phyloP scores from a whole-genome alignment of 2,888 invertebrate species.

The Dolichopus griseipennis region DNA sequence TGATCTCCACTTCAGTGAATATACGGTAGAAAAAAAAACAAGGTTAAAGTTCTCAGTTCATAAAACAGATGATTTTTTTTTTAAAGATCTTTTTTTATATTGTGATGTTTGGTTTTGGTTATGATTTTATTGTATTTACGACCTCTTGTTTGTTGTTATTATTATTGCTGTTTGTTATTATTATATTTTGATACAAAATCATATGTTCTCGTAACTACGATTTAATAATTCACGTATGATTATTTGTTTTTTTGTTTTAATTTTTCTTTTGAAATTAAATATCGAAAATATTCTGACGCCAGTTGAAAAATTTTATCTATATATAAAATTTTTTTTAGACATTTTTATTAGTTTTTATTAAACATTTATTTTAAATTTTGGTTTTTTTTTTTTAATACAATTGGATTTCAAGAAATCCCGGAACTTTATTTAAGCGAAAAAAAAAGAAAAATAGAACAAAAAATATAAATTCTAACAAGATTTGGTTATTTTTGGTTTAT shows the following conservation, averaged over 20 bases:
- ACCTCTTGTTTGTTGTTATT: background rate
- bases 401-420: constrained; percentile 6
- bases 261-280: background rate
- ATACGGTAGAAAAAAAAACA: background rate
- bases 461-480: background rate
- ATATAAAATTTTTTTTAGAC: too few species aligned
- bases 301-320: background rate
- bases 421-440: background rate
- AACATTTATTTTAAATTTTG: too few species aligned
- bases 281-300: background rate
- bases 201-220: too few species aligned
- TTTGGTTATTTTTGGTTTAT: background rate
- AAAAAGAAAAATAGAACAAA: background rate
- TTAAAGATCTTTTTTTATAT: too few species aligned
- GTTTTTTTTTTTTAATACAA: background rate
- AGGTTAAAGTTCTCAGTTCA: constrained; percentile 1
- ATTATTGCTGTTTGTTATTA: too few species aligned
- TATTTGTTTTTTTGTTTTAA: too few species aligned
- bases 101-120: too few species aligned
- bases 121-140: background rate
- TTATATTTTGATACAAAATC: too few species aligned
- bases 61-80: background rate
- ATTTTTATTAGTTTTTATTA: too few species aligned
- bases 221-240: too few species aligned
- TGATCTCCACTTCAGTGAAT: background rate